Percentiles rank a stretch among this genome's conserved stretches.
phyloP scores from a whole-genome alignment of 2,888 invertebrate species.

The Nephrocerus scutellatus region DNA sequence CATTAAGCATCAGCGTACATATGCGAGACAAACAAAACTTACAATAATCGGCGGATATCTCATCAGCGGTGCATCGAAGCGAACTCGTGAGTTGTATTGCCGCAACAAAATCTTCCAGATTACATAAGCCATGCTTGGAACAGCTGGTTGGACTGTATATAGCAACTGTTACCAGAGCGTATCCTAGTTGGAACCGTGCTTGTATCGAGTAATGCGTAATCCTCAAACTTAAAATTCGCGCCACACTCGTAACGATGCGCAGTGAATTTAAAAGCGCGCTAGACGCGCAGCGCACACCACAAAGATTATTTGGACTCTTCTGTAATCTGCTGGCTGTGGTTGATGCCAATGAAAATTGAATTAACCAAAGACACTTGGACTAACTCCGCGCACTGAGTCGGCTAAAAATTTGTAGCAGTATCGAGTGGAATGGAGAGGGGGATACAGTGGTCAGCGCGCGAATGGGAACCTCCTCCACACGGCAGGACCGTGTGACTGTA shows the following conservation, averaged over 20 bases:
- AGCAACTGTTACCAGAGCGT: too few species aligned
- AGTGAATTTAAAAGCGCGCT: background rate
- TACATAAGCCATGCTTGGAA: slow-evolving; percentile 40
- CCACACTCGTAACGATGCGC: background rate
- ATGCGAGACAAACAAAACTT: slow-evolving; percentile 19
- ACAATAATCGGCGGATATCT: slow-evolving; percentile 28
- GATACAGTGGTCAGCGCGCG: slow-evolving; percentile 19
- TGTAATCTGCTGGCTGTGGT: too few species aligned
- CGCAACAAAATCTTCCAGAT: slow-evolving; percentile 45
- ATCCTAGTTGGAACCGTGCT: too few species aligned
- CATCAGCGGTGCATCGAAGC: slow-evolving; percentile 32
- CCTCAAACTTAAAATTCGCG: background rate
- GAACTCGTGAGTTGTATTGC: slow-evolving; percentile 40
- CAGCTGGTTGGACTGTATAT: background rate
- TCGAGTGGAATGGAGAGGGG: too few species aligned
- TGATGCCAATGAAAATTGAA: too few species aligned
- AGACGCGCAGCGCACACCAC: too few species aligned
- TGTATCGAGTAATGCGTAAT: background rate
- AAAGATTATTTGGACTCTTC: too few species aligned
- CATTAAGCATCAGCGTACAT: too few species aligned
- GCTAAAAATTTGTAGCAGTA: too few species aligned
- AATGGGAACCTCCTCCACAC: slow-evolving; percentile 15
- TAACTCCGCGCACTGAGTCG: slow-evolving; percentile 6
- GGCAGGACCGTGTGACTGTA: background rate
- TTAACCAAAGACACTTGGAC: slow-evolving; percentile 7